Conservation (phyloP, 2,888 invertebrate species). For the Lepeophtheirus nordmannii region DNA sequence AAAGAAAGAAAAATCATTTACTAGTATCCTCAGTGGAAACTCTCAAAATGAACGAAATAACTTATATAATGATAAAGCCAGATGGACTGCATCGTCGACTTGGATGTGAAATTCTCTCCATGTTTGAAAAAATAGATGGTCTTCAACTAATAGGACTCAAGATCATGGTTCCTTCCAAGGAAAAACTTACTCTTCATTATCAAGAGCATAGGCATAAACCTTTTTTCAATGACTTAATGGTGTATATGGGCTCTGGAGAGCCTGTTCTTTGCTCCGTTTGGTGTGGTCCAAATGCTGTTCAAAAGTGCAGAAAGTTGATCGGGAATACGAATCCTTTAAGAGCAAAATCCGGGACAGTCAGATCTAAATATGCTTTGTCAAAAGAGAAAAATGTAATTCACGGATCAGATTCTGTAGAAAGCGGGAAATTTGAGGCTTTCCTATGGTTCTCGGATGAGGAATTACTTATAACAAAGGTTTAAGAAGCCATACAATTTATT, state of each 20-base stretch:
- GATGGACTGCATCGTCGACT: constrained; percentile 10
- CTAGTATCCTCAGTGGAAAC: too few species aligned
- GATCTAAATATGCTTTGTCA: background rate
- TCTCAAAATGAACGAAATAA: constrained; percentile 2
- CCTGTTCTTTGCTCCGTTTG: constrained; percentile 1
- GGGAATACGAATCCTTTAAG: background rate
- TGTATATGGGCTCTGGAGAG: constrained; percentile 10
- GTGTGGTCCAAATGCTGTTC: background rate
- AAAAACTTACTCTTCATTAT: background rate
- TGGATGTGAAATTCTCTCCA: background rate
- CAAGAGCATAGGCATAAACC: background rate
- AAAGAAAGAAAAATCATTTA: too few species aligned
- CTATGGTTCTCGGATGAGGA: constrained; percentile 13
- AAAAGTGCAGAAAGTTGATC: background rate
- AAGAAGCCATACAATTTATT: background rate
- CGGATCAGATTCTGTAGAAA: constrained; percentile 10
- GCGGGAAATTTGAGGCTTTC: background rate
- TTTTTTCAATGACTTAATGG: constrained; percentile 4
- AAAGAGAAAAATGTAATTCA: background rate
- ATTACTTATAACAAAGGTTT: background rate
- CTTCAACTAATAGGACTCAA: background rate
- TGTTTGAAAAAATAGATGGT: background rate
- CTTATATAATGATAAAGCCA: constrained; percentile 16
- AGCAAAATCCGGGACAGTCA: background rate
- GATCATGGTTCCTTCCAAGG: background rate